A percentile compares a stretch with the other conserved stretches of the same genome.
phyloP scores from a whole-genome alignment of 2,797 vertebrate species.

The Bufotes viridis region DNA sequence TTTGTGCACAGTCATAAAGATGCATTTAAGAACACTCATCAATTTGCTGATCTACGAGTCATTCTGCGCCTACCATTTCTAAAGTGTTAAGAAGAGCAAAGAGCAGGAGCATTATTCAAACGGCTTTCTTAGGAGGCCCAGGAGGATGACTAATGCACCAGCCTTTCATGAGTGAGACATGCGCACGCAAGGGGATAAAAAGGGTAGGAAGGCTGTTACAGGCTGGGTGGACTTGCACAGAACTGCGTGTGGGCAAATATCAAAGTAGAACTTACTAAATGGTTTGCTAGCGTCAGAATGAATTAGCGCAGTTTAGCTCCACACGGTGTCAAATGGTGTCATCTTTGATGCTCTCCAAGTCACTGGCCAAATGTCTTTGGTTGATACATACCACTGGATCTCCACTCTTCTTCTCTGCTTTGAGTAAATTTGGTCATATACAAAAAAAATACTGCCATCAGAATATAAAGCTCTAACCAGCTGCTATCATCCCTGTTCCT shows the following conservation, averaged over 20 bases:
- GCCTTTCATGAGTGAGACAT: constrained; percentile 5
- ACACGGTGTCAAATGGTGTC: neutral
- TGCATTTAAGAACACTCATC: constrained; percentile 33
- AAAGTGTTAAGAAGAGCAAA: constrained; percentile 53
- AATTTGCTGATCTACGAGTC: constrained; percentile 48
- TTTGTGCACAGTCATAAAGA: constrained; percentile 53
- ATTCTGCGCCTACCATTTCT: constrained; percentile 11
- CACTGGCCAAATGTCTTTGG: neutral
- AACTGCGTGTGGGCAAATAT: neutral
- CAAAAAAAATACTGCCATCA: neutral
- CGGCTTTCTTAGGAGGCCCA: constrained; percentile 33
- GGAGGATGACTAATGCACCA: constrained; percentile 32
- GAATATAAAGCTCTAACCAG: neutral
- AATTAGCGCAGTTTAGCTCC: neutral
- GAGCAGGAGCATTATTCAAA: constrained; percentile 26
- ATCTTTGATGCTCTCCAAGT: neutral
- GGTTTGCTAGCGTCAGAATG: neutral
- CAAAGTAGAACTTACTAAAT: neutral
- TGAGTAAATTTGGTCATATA: neutral
- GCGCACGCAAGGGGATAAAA: neutral
- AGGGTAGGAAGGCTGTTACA: neutral
- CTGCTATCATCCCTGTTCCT: too few relatives aligned
- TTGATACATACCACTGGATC: neutral
- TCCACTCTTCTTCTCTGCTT: neutral
- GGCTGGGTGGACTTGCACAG: neutral